These are phyloP conservation scores for Rallus crepitans DNA, from an alignment of 2,797 vertebrate species.

Conservation along the genomic window DNA sequence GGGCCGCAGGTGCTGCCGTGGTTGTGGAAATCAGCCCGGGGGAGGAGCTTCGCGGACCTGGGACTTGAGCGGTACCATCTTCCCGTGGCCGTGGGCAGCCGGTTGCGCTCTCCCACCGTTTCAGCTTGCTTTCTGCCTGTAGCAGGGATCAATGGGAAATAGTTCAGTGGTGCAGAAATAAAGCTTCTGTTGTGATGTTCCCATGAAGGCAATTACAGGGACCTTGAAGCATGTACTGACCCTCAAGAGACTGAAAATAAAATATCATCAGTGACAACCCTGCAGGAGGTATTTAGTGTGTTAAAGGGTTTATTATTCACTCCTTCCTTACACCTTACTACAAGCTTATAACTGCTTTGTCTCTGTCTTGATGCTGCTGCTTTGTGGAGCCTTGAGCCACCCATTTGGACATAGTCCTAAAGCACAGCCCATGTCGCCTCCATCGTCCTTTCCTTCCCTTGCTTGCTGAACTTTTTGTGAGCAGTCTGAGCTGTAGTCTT, in stretches of 20 bases:
- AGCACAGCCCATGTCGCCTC: rapidly evolving
- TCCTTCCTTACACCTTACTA: rapidly evolving
- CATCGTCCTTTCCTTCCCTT: rapidly evolving
- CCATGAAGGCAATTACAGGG: rapidly evolving
- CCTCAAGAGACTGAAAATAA: rapidly evolving
- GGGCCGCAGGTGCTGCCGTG: not conserved
- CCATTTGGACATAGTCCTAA: rapidly evolving
- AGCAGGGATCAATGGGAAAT: not conserved
- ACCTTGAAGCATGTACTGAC: rapidly evolving
- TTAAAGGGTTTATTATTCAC: not conserved
- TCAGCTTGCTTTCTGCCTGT: not conserved
- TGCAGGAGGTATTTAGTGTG: not conserved
- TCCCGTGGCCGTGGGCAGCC: not conserved
- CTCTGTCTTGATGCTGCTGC: not conserved
- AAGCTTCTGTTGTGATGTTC: not conserved
- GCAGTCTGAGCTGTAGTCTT: not conserved
- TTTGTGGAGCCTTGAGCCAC: not conserved
- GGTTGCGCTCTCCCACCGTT: not conserved
- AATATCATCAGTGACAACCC: rapidly evolving
- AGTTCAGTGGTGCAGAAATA: not conserved
- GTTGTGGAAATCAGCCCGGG: not conserved
- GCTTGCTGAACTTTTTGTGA: not conserved
- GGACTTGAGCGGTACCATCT: not conserved
- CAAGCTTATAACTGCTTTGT: too few species aligned
- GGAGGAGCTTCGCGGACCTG: not conserved